Percentiles rank a stretch among this genome's conserved stretches.
phyloP scores from a whole-genome alignment of 1,140 invertebrate genomes.

The Drosophila melanica region DNA sequence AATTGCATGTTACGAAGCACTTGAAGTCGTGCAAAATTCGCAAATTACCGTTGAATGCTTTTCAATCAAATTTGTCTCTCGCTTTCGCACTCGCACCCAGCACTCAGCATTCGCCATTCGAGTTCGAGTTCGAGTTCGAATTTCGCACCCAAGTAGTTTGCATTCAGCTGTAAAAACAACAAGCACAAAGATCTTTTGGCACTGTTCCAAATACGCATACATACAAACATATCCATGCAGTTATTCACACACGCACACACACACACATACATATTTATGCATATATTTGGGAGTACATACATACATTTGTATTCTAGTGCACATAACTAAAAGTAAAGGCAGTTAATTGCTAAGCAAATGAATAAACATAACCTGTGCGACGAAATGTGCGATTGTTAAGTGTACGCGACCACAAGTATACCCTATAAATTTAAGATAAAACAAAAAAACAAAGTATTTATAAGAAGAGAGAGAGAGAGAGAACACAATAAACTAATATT shows the following conservation, averaged over 20 bases:
- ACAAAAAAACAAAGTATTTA: neutral
- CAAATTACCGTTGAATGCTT: constrained; percentile 18
- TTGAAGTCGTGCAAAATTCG: neutral
- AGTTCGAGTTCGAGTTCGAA: constrained; percentile 5
- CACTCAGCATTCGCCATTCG: neutral
- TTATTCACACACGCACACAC: neutral
- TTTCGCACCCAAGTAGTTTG: constrained; percentile 11
- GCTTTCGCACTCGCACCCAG: neutral
- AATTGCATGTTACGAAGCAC: constrained; percentile 16
- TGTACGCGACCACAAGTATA: constrained; percentile 18
- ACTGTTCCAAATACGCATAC: constrained; percentile 8
- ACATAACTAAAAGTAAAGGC: constrained; percentile 37
- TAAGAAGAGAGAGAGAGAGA: too few relatives aligned
- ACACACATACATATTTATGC: neutral
- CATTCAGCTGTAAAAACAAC: constrained; percentile 18
- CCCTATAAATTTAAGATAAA: neutral
- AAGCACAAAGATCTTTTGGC: constrained; percentile 21
- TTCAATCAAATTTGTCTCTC: constrained; percentile 22
- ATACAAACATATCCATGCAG: neutral
- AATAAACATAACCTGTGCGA: constrained; percentile 60
- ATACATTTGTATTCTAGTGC: neutral
- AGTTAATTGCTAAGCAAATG: constrained; percentile 71
- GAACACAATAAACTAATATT: neutral
- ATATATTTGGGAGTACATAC: neutral
- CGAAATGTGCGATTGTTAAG: constrained; percentile 12